These are phyloP conservation scores for Neosilurus mollespiculum DNA, from an alignment of 2,797 vertebrate species.

Conservation along the genomic window DNA sequence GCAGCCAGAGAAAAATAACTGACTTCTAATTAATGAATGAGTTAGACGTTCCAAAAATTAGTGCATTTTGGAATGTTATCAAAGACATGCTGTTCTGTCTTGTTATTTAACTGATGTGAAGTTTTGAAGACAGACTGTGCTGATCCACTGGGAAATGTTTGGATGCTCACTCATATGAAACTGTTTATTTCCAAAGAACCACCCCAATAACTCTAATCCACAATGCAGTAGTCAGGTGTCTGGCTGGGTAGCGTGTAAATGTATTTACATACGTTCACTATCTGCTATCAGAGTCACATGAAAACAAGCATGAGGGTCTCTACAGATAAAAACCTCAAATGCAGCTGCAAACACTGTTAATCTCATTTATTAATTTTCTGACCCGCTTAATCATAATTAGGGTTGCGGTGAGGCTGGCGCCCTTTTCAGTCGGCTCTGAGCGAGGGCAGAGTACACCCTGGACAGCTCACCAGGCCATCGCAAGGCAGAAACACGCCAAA, in stretches of 20 bases:
- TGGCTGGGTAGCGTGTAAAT: slow-evolving; percentile 6
- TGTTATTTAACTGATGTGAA: neutral
- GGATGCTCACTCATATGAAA: neutral
- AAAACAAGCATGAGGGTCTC: slow-evolving; percentile 16
- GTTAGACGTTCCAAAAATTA: neutral
- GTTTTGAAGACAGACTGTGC: too few species aligned
- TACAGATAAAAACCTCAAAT: slow-evolving; percentile 12
- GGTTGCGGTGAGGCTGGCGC: too few species aligned
- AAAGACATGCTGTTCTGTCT: neutral
- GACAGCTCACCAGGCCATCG: too few species aligned
- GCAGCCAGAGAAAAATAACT: neutral
- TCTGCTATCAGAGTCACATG: neutral
- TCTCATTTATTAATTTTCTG: too few species aligned
- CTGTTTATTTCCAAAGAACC: neutral
- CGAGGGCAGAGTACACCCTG: too few species aligned
- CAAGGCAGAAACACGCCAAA: too few species aligned
- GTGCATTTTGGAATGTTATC: neutral
- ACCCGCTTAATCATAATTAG: too few species aligned
- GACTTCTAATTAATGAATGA: neutral
- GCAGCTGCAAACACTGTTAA: neutral
- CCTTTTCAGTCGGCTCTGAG: too few species aligned
- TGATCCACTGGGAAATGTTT: neutral
- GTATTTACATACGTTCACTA: neutral
- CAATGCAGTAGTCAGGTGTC: neutral
- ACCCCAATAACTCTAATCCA: neutral